phyloP scores from a whole-genome alignment of 2,888 invertebrate species.

The Diploptera punctata region DNA sequence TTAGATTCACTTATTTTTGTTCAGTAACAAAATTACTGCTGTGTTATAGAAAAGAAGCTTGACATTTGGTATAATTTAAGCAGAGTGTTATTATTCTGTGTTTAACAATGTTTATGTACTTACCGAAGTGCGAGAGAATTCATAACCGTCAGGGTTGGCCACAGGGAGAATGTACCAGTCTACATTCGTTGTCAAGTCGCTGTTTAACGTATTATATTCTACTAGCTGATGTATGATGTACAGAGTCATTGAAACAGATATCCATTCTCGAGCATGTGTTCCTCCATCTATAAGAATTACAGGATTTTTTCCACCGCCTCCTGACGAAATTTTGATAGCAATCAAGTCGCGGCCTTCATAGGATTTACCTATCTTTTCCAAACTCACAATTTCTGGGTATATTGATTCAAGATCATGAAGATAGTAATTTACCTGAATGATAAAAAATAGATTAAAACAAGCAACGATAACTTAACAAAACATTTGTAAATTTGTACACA shows the following conservation, averaged over 20 bases:
- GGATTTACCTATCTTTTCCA: conserved; percentile 64
- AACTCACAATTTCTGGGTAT: conserved; percentile 60
- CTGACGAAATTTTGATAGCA: conserved; percentile 60
- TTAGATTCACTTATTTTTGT: no score
- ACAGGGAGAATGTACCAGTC: conserved; percentile 73
- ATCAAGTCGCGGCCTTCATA: conserved; percentile 65
- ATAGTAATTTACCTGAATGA: conserved; percentile 29
- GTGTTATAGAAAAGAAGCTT: no score
- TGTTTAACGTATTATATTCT: conserved; percentile 61
- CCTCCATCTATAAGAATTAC: conserved; percentile 15
- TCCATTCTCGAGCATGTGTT: conserved; percentile 73
- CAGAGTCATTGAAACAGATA: conserved; percentile 64
- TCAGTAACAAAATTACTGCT: no score
- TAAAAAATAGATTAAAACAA: background rate
- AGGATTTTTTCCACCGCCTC: background rate
- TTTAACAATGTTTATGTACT: no score
- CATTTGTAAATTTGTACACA: background rate
- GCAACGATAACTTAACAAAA: no score
- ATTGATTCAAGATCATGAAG: conserved; percentile 7
- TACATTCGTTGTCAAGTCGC: conserved; percentile 61
- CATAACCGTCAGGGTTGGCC: conserved; percentile 77
- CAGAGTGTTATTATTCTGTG: no score
- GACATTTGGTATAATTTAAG: no score
- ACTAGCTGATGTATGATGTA: conserved; percentile 65
- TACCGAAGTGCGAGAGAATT: conserved; percentile 59